phyloP scores from a whole-genome alignment of 2,113 vertebrate genomes.

The Eulacestoma nigropectus region DNA sequence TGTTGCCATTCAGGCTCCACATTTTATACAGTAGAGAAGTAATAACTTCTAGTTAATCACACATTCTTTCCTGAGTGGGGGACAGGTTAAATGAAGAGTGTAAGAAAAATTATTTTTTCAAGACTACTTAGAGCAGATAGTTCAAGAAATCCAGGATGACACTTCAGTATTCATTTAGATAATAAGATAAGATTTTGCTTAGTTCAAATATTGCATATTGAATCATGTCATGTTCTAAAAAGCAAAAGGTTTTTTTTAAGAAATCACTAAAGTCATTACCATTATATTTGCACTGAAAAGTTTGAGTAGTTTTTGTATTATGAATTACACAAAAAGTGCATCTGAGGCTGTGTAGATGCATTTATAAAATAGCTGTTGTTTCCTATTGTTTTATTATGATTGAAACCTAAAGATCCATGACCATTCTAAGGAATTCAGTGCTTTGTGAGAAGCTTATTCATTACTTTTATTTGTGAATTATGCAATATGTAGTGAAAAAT shows the following conservation, averaged over 20 bases:
- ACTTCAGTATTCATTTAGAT: neutral
- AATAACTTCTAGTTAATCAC: neutral
- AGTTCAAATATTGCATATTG: neutral
- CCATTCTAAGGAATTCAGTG: neutral
- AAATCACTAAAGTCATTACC: neutral
- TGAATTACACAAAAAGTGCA: neutral
- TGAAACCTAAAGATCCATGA: neutral
- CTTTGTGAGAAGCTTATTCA: neutral
- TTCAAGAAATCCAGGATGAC: neutral
- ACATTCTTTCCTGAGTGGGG: neutral
- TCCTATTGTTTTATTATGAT: neutral
- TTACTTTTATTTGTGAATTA: neutral
- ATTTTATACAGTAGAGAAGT: neutral
- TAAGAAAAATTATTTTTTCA: neutral
- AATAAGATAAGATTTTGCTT: neutral
- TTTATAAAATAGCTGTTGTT: neutral
- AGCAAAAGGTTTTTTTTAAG: neutral
- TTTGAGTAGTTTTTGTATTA: neutral
- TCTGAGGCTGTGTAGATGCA: neutral
- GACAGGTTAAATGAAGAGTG: neutral
- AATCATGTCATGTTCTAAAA: neutral
- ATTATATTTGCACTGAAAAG: neutral
- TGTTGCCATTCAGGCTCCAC: neutral
- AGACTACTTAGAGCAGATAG: neutral
- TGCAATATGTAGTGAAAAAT: neutral